Conservation (phyloP, 2,888 invertebrate genomes). For the Nephrocerus scutellatus region DNA sequence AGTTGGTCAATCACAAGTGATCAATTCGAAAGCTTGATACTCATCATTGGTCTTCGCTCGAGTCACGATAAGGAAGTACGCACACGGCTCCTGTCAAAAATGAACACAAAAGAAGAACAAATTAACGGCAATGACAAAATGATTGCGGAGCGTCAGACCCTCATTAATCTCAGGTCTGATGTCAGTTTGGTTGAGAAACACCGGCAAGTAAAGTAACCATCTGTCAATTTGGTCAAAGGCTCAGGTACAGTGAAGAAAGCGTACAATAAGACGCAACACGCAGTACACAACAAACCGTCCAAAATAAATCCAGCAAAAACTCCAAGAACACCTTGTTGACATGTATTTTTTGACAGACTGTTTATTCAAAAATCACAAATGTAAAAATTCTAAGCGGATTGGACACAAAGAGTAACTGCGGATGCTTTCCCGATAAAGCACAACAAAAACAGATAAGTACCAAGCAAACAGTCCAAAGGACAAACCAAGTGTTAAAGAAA, state of each 20-base stretch:
- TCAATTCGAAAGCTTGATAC: slow-evolving; percentile 6
- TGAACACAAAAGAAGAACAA: background rate
- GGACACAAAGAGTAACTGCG: slow-evolving; percentile 47
- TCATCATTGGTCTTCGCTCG: slow-evolving; percentile 5
- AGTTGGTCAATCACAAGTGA: too few species aligned
- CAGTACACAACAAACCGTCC: background rate
- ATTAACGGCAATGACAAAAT: background rate
- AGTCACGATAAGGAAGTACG: slow-evolving; percentile 6
- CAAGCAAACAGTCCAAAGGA: slow-evolving; percentile 1
- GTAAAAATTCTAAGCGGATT: slow-evolving; percentile 2
- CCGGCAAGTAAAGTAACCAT: too few species aligned
- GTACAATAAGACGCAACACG: background rate
- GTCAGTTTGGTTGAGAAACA: slow-evolving; percentile 1
- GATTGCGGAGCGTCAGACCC: background rate
- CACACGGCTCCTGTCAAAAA: slow-evolving; percentile 1
- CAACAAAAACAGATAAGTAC: slow-evolving; percentile 5
- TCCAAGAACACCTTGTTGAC: too few species aligned
- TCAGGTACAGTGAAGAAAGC: background rate
- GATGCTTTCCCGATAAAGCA: slow-evolving; percentile 11
- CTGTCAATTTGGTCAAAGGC: too few species aligned
- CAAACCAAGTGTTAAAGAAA: slow-evolving; percentile 1
- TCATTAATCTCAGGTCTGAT: slow-evolving; percentile 1
- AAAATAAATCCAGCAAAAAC: too few species aligned
- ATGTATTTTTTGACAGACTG: slow-evolving; percentile 11
- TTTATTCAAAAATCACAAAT: slow-evolving; percentile 6